These are phyloP conservation scores for Hirundo rustica DNA, from an alignment of 2,797 vertebrate species.

Conservation along the genomic window DNA sequence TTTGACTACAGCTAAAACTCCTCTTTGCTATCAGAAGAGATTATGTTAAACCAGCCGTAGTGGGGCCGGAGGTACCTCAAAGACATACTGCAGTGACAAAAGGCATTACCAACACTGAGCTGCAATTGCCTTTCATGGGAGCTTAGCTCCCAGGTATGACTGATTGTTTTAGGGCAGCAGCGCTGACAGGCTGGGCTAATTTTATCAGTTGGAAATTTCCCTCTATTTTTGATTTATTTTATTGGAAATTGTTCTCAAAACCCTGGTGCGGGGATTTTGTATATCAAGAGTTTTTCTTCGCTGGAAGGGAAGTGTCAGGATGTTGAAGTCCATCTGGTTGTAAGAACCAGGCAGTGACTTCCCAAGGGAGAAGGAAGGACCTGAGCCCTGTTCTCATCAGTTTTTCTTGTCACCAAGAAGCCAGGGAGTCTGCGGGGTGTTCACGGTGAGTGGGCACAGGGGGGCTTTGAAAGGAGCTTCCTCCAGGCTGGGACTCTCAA, in stretches of 20 bases:
- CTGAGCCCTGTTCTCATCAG: not conserved
- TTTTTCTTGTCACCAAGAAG: not conserved
- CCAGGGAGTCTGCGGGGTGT: accelerated
- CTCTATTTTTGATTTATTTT: constrained; percentile 37
- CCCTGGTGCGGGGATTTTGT: not conserved
- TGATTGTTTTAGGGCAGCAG: constrained; percentile 48
- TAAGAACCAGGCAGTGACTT: constrained; percentile 22
- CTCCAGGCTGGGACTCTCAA: not conserved
- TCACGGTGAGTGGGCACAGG: accelerated
- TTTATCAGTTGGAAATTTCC: constrained; percentile 26
- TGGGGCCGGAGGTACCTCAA: constrained; percentile 21
- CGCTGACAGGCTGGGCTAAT: not conserved
- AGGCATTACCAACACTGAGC: constrained; percentile 17
- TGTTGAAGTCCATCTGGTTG: not conserved
- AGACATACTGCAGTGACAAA: constrained; percentile 56
- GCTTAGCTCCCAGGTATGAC: constrained; percentile 59
- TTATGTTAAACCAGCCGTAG: constrained; percentile 21
- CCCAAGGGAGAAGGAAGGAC: not conserved
- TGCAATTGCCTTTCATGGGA: constrained; percentile 42
- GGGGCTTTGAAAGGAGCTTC: not conserved
- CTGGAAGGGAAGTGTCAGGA: not conserved
- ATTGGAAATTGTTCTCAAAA: not conserved
- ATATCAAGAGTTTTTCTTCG: not conserved
- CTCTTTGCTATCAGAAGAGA: constrained; percentile 38
- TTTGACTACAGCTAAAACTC: not conserved